Conservation (phyloP, 1,140 invertebrate genomes). For the Oryctes rhinoceros region DNA sequence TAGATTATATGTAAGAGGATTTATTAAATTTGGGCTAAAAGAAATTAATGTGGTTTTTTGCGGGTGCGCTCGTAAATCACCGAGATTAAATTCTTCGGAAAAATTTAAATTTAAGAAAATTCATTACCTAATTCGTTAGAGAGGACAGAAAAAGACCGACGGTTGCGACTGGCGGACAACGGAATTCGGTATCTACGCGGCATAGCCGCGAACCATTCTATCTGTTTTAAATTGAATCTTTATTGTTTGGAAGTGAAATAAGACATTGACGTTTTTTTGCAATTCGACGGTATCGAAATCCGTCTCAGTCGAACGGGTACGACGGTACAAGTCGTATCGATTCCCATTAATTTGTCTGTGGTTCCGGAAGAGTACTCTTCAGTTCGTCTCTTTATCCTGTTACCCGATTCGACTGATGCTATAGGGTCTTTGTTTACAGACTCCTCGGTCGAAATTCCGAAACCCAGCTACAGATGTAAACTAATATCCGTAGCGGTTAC, state of each 20-base stretch:
- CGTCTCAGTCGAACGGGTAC: not conserved
- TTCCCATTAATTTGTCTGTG: constrained; percentile 32
- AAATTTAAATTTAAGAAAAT: constrained; percentile 34
- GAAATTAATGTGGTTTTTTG: constrained; percentile 22
- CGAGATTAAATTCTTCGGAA: constrained; percentile 37
- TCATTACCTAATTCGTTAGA: constrained; percentile 35
- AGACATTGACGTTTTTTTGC: not conserved
- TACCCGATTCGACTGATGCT: constrained; percentile 19
- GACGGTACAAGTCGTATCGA: constrained; percentile 17
- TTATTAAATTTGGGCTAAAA: constrained; percentile 26
- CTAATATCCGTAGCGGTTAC: constrained; percentile 8
- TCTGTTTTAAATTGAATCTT: constrained; percentile 30
- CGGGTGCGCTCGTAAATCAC: constrained; percentile 7
- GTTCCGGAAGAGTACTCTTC: constrained; percentile 29
- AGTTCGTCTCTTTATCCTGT: constrained; percentile 34
- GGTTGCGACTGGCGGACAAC: not conserved
- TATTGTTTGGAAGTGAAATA: constrained; percentile 27
- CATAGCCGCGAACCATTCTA: not conserved
- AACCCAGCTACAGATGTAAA: constrained; percentile 4
- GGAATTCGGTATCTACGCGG: not conserved
- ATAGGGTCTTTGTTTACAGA: constrained; percentile 25
- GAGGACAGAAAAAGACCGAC: not conserved
- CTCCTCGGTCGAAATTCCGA: constrained; percentile 24
- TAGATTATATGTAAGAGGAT: constrained; percentile 25
- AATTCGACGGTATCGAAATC: not conserved